Base-by-base conservation (phyloP, 1,140 invertebrate species). In the Ips typographus region DNA sequence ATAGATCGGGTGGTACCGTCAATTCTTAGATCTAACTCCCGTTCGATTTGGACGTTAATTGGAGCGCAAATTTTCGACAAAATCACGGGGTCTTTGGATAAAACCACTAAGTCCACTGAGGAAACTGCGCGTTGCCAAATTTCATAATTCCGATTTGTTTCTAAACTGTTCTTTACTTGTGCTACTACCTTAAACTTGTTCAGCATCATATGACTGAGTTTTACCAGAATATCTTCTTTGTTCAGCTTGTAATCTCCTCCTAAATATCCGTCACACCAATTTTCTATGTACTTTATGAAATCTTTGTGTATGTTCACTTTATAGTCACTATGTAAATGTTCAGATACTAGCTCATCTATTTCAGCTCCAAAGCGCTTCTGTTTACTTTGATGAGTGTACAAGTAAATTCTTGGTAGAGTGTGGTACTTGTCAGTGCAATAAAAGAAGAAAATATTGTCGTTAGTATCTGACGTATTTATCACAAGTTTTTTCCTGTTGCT, bases 181-280 rank as follows among this genome's bases (percentile, higher is more conserved):
- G 61, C 38, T 8, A 42, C n/a, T 36, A 64, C 39, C 42, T 62
- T 65, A 47, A 41, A 70, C 2, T 7, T 8, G 38, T 7, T 37
- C 6, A 71, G 41, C 36, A 71, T 40, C 40, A 71, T 38, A 53
- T 71, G 40, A 4, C 63, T 61, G 4, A 71, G 2, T 61, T 71
- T 71, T 4, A 71, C 57, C 8, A 66, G n/a, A 40, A 71, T 55
- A 22, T 71, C 69, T 61, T 71, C 69, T 56, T 71, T 71, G 1
- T 71, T 71, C 7, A 71, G 40, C 39, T 71, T 71, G 58, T 71
- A 71, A 22, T 43, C 61, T 3, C 69, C 69, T 39, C 63, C 69
- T 41, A 66, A 38, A 41, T 1, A 38, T 42, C 61, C 63, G 6
- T 71, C 63, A 37, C 61, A 57, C 69, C 69, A 71, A 39, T 71